Evolutionary conservation across 2,888 invertebrate genomes (phyloP), one percentile per base, ranked within the genome.

Genomic region (Hemicrepidius hirtus): DNA sequence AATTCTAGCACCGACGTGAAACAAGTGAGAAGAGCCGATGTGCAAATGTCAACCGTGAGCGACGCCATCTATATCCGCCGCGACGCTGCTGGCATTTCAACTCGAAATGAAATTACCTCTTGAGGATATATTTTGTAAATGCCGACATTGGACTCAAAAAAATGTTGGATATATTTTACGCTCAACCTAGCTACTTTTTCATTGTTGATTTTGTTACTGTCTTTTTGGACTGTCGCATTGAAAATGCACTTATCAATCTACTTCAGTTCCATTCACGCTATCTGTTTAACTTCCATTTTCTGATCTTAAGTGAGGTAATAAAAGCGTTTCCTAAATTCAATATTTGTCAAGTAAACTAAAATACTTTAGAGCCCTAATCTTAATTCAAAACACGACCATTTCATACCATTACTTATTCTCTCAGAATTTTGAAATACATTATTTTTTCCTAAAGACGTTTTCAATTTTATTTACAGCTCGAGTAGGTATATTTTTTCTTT

Each of bases 11-110:
- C 37, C 63, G 57, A 67, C 70, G 67, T 73, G 60, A 69, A 73
- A 69, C 73, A 70, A 71, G 63, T 50, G 67, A 67, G 63, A 63
- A 59, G 63, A 66, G 59, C 49, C 41, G 67, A 73, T 71, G 71
- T 71, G 67, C 59, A 64, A 74, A 74, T 67, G 74, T 71, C 74
- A 74, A 57, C 70, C 32, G 50, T 41, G 71, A 67, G 64, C 63
- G 67, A 74, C 67, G 63, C 63, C 74, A 74, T 74, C 68, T 32
- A 71, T 71, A 70, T 70, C 62, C 66, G 57, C 62, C 55, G 63
- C 70, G 71, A 74, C 67, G 74, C 63, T 57, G 16, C 41, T 71
- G 67, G 74, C 70, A 71, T 74, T 74, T 71, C 71, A 70, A 67
- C 59, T 73, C 46, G 55, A 68, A 68, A 68, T 49, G 59, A 64